Evolutionary conservation across 2,113 vertebrate genomes (phyloP).

Genomic region (Ptychochromis oligacanthus): DNA sequence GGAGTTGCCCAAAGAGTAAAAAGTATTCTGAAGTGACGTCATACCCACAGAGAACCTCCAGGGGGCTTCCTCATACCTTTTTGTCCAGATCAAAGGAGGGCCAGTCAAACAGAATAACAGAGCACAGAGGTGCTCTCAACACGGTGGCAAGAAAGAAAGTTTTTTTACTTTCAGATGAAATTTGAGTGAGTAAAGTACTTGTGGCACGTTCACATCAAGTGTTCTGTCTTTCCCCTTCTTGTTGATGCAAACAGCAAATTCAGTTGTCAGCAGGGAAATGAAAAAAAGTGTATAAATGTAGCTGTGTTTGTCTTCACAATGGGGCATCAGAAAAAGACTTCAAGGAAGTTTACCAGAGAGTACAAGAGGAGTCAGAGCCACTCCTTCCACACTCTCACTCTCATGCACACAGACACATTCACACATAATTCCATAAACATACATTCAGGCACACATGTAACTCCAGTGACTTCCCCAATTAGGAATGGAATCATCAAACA

Average conservation of each 20-base stretch:
- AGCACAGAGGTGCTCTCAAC: conserved; percentile 54
- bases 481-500: conserved; percentile 76
- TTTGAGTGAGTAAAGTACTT: conserved; percentile 40
- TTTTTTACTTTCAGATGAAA: conserved; percentile 46
- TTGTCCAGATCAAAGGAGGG: conserved; percentile 70
- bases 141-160: conserved; percentile 59
- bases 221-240: conserved; percentile 48
- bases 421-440: conserved; percentile 40
- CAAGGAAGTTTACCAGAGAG: conserved; percentile 42
- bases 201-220: conserved; percentile 65
- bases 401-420: conserved; percentile 37
- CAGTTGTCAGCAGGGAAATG: conserved; percentile 59
- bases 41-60: conserved; percentile 68
- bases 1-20: conserved; percentile 54
- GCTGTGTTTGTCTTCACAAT: conserved; percentile 22
- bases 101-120: conserved; percentile 74
- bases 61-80: conserved; percentile 64
- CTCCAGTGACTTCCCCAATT: conserved; percentile 80
- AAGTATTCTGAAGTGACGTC: conserved; percentile 65
- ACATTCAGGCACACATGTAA: conserved; percentile 51
- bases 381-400: conserved; percentile 22
- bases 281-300: conserved; percentile 27
- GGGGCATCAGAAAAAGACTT: conserved; percentile 28
- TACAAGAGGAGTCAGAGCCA: conserved; percentile 50
- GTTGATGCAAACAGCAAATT: conserved; percentile 51